Base-by-base conservation (phyloP, 2,888 invertebrate genomes). In the Atethmia centrago region DNA sequence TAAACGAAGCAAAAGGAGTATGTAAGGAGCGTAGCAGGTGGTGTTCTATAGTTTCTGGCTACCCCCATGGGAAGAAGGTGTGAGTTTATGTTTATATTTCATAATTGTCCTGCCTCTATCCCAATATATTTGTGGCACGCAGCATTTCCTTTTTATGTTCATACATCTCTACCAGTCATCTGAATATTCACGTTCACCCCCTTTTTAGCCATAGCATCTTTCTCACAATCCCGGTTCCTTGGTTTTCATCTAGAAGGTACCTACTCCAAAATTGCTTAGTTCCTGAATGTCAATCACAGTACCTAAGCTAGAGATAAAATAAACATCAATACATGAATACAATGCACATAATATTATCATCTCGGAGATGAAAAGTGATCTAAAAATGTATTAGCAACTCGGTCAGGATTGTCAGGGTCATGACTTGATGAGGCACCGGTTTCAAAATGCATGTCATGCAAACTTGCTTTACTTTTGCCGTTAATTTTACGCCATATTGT, bases 401-500 rank as follows among this genome's bases (percentile, higher is more conserved):
- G 2, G 25, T 31, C 14, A 59, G 31, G 42, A 51, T 51, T 51
- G 3, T 9, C 40, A 40, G 40, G 9, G 9, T 40, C 40, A 8
- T 28, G 21, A 16, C 16, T 14, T 21, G 12, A 31, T 49, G 12
- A 56, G n/a, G 19, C 49, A 25, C 21, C 21, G 12, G 21, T 49
- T 63, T 25, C 12, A 40, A 53, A 53, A 49, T 7, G 21, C n/a
- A 25, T 42, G n/a, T 61, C 42, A 47, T 67, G 36, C 7, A 4
- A 25, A 19, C 21, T 56, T 12, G 42, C 42, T 14, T 58, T 49
- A 42, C 36, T n/a, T 61, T 12, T 10, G 21, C n/a, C 8, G 40
- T 45, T 42, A 25, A 72, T 79, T 65, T 56, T 51, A 58, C 51
- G 53, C 47, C 28, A 25, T 64, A n/a, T n/a, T n/a, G n/a, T n/a